Evolutionary conservation across 2,113 vertebrate species (phyloP).

Genomic region (Azemiops feae): DNA sequence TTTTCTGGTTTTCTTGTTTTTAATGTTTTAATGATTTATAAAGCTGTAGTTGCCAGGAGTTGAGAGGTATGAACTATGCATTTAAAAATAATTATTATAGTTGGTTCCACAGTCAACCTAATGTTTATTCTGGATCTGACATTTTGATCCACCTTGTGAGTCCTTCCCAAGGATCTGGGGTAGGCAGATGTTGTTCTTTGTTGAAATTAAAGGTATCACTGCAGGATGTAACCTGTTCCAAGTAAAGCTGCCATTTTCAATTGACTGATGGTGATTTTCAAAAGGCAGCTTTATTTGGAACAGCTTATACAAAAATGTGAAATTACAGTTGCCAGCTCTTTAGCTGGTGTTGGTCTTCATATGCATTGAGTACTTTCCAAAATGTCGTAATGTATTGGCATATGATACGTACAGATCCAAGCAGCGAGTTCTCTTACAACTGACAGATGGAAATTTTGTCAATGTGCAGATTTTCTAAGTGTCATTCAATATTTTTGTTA

Average conservation of each 20-base stretch:
- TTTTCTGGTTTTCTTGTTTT: neutral
- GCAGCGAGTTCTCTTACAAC: neutral
- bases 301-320: neutral
- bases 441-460: neutral
- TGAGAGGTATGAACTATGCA: neutral
- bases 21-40: neutral
- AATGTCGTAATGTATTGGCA: neutral
- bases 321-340: neutral
- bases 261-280: neutral
- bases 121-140: neutral
- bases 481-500: neutral
- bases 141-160: neutral
- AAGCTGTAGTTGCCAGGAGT: neutral
- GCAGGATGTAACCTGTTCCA: neutral
- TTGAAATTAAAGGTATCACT: neutral
- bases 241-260: neutral
- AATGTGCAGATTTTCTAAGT: neutral
- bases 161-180: neutral
- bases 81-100: neutral
- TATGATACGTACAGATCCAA: neutral
- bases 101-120: neutral
- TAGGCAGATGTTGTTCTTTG: neutral
- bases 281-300: neutral
- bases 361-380: neutral
- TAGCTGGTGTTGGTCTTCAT: neutral